phyloP scores from a whole-genome alignment of 1,140 invertebrate species.

The Tetranychus cinnabarinus region DNA sequence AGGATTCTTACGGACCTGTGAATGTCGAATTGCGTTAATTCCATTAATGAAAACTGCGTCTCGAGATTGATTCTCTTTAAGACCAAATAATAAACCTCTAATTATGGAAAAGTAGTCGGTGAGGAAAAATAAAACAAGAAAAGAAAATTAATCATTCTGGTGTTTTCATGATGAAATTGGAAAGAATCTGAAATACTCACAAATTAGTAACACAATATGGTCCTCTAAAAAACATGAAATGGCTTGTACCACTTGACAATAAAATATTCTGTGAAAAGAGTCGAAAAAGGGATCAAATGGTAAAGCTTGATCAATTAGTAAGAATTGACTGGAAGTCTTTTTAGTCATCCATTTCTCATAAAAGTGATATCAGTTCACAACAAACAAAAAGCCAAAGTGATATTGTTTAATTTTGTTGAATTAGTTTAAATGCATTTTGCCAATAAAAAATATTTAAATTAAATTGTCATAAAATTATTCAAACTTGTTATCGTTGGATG shows the following conservation, averaged over 20 bases:
- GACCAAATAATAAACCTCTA: conserved; percentile 5
- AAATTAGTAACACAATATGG: conserved; percentile 3
- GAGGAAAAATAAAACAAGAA: not conserved
- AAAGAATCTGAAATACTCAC: not conserved
- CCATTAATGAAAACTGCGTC: not conserved
- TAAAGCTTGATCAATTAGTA: not conserved
- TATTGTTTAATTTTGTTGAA: no score
- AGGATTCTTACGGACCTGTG: not conserved
- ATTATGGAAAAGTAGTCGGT: no score
- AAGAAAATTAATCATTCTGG: no score
- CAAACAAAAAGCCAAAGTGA: no score
- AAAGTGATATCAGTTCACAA: no score
- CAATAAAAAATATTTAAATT: no score
- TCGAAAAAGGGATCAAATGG: not conserved
- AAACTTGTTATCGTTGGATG: no score
- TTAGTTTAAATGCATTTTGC: no score
- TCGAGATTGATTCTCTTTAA: not conserved
- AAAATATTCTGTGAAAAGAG: conserved; percentile 1
- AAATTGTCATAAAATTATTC: no score
- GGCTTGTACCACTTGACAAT: conserved; percentile 1
- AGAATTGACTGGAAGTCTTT: no score
- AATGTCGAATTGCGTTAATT: conserved; percentile 3
- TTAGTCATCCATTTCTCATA: no score
- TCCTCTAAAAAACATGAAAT: not conserved
- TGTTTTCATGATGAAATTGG: not conserved